phyloP scores from a whole-genome alignment of 2,113 vertebrate species.

The Engystomops pustulosus region DNA sequence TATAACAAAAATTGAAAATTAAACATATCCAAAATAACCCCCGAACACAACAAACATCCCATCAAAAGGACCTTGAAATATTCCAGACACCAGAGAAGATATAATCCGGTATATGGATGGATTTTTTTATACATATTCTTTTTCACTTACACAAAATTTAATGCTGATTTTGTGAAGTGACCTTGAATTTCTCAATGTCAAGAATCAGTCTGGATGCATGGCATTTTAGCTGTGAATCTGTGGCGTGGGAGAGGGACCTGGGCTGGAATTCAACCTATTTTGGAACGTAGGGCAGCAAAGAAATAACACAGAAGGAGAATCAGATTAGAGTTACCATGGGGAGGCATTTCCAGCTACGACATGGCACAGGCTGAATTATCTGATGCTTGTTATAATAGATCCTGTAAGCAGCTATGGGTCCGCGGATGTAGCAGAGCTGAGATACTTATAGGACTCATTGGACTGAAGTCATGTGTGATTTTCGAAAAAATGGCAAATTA shows the following conservation, averaged over 20 bases:
- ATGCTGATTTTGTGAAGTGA: constrained; percentile 6
- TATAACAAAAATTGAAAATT: neutral
- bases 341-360: neutral
- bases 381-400: neutral
- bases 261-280: constrained; percentile 44
- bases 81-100: neutral
- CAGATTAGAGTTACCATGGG: constrained; percentile 1
- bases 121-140: neutral
- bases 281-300: constrained; percentile 1
- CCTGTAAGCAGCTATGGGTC: neutral
- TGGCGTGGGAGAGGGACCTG: constrained; percentile 49
- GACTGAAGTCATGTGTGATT: neutral
- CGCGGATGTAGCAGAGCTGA: neutral
- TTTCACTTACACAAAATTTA: neutral
- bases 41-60: neutral
- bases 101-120: neutral
- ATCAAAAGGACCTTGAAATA: neutral
- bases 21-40: neutral
- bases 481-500: neutral
- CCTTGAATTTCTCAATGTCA: neutral
- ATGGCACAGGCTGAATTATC: neutral
- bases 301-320: constrained; percentile 37
- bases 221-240: constrained; percentile 6
- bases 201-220: neutral
- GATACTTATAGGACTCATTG: neutral